Evolutionary conservation across 2,797 vertebrate genomes (phyloP), one percentile per base, ranked within the genome.

Genomic region (Paguma larvata): DNA sequence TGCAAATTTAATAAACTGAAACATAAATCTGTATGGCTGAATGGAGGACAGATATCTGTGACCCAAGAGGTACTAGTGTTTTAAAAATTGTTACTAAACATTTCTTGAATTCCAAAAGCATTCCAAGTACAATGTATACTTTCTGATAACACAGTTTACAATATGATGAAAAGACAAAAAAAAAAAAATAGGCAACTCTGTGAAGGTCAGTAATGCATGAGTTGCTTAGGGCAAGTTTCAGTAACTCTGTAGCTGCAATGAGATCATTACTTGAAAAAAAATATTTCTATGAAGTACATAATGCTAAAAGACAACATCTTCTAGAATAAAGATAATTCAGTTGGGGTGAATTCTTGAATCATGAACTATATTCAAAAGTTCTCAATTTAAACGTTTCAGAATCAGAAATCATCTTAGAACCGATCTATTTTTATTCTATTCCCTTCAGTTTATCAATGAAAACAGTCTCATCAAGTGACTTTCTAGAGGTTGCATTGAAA

Each of bases 71-170:
- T 62, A 77, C 27, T 92, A 11, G 32, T 53, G 59, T 23, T 80
- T 91, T 83, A 32, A 1, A 56, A 91, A 89, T 89, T 72, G 89
- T 85, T 62, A 56, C 63, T 79, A 79, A 85, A 78, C 25, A 93
- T 75, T 95, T 80, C 8, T 48, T 93, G 83, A 94, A 94, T 93
- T 97, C 68, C n/a, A 89, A 91, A 95, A 91, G 6, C n/a, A 62
- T 67, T 94, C 25, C 38, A 94, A 82, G 34, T 83, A 88, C 3
- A 75, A 88, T 41, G 25, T 25, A 68, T 89, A 89, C n/a, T 89
- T 96, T 83, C 68, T 93, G 56, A 85, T 95, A 91, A 83, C 25
- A 85, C 8, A 2, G 19, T 86, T 91, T 91, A 83, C 16, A 89
- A 38, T 53, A 94, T 83, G 46, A 79, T 85, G 78, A 86, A 85